Percentiles rank a stretch among this genome's conserved stretches.
Evolutionary conservation across 2,113 vertebrate species (phyloP).

Genomic region (Tupaia chinensis): DNA sequence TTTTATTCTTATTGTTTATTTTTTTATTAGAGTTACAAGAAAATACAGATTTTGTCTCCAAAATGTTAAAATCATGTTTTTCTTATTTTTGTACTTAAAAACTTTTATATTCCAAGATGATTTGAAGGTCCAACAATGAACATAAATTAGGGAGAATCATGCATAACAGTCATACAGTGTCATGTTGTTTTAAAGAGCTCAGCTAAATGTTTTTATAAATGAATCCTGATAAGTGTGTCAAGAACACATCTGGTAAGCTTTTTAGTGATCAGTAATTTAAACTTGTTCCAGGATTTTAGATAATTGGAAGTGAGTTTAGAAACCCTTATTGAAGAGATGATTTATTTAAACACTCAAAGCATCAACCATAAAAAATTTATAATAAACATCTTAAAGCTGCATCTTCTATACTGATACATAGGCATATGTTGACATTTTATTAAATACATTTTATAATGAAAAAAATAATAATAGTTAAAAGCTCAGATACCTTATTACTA

Average conservation of each 20-base stretch:
- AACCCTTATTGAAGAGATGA: conserved; percentile 72
- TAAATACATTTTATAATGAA: conserved; percentile 70
- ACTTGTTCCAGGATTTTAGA: conserved; percentile 58
- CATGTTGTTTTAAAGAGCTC: conserved; percentile 67
- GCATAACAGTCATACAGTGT: conserved; percentile 61
- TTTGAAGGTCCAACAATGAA: conserved; percentile 78
- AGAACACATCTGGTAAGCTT: conserved; percentile 61
- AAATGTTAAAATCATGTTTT: conserved; percentile 75
- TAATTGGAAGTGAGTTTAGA: conserved; percentile 67
- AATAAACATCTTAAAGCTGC: conserved; percentile 61
- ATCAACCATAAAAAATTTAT: conserved; percentile 65
- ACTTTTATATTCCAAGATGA: conserved; percentile 73
- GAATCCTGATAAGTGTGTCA: conserved; percentile 64
- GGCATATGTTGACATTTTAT: conserved; percentile 58
- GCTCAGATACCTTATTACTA: conserved; percentile 64
- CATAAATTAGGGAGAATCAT: conserved; percentile 67
- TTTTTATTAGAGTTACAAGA: conserved; percentile 55
- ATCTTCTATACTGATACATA: conserved; percentile 63
- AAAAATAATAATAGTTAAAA: conserved; percentile 69
- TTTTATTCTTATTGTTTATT: conserved; percentile 62
- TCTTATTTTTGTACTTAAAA: conserved; percentile 73
- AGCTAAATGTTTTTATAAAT: conserved; percentile 64
- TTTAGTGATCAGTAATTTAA: conserved; percentile 65
- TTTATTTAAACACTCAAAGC: conserved; percentile 73
- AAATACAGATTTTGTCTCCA: conserved; percentile 69